A percentile compares a stretch with the other conserved stretches of the same genome.
phyloP scores from a whole-genome alignment of 1,140 invertebrate species.

The Rhopalosiphum padi region DNA sequence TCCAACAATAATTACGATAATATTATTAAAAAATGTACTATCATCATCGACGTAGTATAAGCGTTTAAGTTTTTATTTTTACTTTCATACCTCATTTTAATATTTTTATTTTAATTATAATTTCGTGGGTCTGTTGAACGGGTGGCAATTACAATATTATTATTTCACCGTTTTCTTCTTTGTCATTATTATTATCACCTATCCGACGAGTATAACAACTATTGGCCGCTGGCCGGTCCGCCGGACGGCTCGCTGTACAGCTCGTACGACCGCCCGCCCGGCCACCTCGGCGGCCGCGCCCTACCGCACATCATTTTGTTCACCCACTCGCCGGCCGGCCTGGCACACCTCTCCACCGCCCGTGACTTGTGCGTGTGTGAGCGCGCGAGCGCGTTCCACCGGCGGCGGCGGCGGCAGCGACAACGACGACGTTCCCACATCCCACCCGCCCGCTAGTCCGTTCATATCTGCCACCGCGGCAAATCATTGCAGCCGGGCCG shows the following conservation, averaged over 20 bases:
- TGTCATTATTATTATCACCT: background rate
- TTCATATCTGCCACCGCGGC: conserved; percentile 30
- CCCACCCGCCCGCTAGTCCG: background rate
- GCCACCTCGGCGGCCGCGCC: conserved; percentile 21
- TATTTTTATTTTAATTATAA: background rate
- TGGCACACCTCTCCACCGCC: background rate
- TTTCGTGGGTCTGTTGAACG: background rate
- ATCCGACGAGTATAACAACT: background rate
- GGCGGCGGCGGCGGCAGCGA: background rate
- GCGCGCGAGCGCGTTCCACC: background rate
- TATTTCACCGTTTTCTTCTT: background rate
- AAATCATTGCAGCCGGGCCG: conserved; percentile 47
- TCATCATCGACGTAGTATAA: background rate
- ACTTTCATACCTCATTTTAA: no score
- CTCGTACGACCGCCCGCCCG: background rate
- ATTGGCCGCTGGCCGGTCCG: background rate
- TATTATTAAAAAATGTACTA: background rate
- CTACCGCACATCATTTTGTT: background rate
- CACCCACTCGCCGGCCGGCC: background rate
- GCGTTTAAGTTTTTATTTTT: background rate
- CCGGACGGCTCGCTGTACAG: background rate
- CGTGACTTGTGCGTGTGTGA: background rate
- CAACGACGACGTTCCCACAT: background rate
- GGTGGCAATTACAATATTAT: background rate
- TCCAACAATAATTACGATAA: background rate